Percentiles rank a stretch among this genome's conserved stretches.
Conservation (phyloP, 2,113 vertebrate species). For the Motacilla alba region DNA sequence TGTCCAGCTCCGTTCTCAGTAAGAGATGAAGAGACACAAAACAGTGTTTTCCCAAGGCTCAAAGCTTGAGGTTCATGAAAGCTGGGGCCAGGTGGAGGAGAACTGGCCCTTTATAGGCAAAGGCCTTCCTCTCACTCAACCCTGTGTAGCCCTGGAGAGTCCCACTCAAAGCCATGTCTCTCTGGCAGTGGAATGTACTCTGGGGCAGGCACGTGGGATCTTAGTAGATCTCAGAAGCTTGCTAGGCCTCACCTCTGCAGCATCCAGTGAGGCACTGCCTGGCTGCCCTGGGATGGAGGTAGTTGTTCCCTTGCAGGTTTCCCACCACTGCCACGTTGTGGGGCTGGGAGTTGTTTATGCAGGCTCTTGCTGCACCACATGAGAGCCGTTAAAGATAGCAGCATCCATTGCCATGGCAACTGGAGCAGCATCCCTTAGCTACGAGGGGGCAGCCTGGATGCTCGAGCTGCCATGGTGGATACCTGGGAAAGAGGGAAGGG, state of each 20-base stretch:
- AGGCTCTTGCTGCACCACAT: slow-evolving; percentile 12
- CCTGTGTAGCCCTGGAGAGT: not conserved
- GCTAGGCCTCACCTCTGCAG: not conserved
- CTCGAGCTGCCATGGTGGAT: not conserved
- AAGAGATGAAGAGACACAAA: not conserved
- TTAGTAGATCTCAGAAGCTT: not conserved
- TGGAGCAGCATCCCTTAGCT: slow-evolving; percentile 33
- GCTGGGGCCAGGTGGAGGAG: not conserved
- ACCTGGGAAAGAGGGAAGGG: not conserved
- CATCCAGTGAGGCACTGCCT: not conserved
- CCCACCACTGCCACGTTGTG: not conserved
- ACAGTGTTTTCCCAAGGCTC: not conserved
- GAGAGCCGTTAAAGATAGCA: slow-evolving; percentile 50
- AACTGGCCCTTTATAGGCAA: not conserved
- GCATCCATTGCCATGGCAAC: slow-evolving; percentile 54
- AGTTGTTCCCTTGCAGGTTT: not conserved
- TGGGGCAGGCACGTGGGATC: not conserved
- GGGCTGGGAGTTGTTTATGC: slow-evolving; percentile 28
- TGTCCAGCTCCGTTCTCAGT: not conserved
- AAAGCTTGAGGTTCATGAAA: not conserved
- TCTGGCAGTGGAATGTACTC: not conserved
- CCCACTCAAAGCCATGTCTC: not conserved
- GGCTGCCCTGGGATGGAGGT: not conserved
- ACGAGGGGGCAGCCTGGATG: not conserved
- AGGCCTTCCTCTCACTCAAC: not conserved